phyloP scores from a whole-genome alignment of 2,797 vertebrate species.

The Hephaestus fuliginosus region DNA sequence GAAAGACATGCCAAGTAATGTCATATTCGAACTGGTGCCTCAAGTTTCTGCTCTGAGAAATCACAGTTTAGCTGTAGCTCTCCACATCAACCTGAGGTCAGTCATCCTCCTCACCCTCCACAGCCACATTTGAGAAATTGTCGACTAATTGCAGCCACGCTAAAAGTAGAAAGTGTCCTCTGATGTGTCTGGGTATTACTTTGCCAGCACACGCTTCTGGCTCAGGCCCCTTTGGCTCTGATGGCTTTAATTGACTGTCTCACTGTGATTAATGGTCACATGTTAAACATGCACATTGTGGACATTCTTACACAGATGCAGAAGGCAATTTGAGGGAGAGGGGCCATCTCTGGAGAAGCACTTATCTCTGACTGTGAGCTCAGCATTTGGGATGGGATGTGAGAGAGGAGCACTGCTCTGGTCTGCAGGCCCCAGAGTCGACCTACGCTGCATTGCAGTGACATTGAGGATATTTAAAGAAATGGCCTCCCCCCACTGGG shows the following conservation, averaged over 20 bases:
- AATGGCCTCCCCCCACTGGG: constrained; percentile 65
- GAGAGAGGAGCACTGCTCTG: constrained; percentile 61
- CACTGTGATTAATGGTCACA: constrained; percentile 88
- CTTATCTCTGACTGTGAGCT: constrained; percentile 86
- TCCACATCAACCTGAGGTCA: constrained; percentile 22
- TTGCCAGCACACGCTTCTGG: constrained; percentile 52
- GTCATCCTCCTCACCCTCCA: constrained; percentile 12
- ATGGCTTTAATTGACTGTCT: constrained; percentile 88
- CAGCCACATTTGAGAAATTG: constrained; percentile 36
- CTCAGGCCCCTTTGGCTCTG: constrained; percentile 66
- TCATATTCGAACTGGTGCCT: neutral
- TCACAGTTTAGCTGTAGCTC: neutral
- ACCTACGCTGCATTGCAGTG: constrained; percentile 64
- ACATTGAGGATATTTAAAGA: constrained; percentile 83
- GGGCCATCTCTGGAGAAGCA: constrained; percentile 88
- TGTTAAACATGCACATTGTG: constrained; percentile 85
- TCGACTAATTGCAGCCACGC: constrained; percentile 51
- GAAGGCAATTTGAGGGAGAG: constrained; percentile 79
- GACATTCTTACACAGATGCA: constrained; percentile 85
- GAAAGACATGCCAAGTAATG: neutral
- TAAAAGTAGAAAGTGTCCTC: constrained; percentile 57
- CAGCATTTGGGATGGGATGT: constrained; percentile 72
- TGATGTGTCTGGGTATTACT: constrained; percentile 62
- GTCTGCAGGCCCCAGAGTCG: constrained; percentile 76
- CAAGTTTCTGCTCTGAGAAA: neutral